These are phyloP conservation scores for Ichneumoninae sp. DNA, from an alignment of 2,888 invertebrate species.

Conservation along the genomic window DNA sequence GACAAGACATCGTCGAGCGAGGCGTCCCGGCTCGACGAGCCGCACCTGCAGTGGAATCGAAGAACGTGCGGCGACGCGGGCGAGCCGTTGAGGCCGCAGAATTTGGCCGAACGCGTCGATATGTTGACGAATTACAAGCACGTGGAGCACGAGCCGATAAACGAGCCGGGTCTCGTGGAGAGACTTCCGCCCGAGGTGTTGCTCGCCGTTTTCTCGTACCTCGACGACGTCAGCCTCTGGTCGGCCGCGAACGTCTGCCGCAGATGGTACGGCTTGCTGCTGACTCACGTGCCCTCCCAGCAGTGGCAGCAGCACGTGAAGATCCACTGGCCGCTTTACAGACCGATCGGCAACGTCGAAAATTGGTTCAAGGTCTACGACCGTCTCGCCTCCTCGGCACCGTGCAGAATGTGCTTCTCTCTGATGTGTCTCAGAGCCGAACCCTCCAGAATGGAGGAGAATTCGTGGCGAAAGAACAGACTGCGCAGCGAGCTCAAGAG, in stretches of 20 bases:
- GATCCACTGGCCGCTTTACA: constrained; percentile 94
- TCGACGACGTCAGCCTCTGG: constrained; percentile 96
- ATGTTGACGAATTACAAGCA: constrained; percentile 86
- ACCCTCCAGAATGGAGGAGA: constrained; percentile 88
- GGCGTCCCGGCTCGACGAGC: constrained; percentile 24
- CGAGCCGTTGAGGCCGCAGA: constrained; percentile 85
- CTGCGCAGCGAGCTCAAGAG: constrained; percentile 91
- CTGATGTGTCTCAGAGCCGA: constrained; percentile 91
- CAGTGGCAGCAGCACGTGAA: constrained; percentile 93
- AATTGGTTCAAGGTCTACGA: constrained; percentile 93
- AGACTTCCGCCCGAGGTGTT: constrained; percentile 92
- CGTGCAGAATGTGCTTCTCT: constrained; percentile 94
- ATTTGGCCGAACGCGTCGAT: constrained; percentile 87
- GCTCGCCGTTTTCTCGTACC: constrained; percentile 93
- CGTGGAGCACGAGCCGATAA: constrained; percentile 78
- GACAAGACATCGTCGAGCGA: constrained; percentile 53
- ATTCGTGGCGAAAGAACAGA: constrained; percentile 93
- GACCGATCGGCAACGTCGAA: constrained; percentile 89
- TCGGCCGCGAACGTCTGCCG: constrained; percentile 94
- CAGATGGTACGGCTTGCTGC: constrained; percentile 93
- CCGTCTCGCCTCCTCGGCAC: constrained; percentile 84
- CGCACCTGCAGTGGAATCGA: constrained; percentile 71
- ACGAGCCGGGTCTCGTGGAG: constrained; percentile 88
- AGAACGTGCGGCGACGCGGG: constrained; percentile 72
- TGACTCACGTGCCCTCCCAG: constrained; percentile 90